A percentile compares a stretch with the other conserved stretches of the same genome.
Conservation (phyloP, 2,797 vertebrate species). For the Chloroceryle inda region DNA sequence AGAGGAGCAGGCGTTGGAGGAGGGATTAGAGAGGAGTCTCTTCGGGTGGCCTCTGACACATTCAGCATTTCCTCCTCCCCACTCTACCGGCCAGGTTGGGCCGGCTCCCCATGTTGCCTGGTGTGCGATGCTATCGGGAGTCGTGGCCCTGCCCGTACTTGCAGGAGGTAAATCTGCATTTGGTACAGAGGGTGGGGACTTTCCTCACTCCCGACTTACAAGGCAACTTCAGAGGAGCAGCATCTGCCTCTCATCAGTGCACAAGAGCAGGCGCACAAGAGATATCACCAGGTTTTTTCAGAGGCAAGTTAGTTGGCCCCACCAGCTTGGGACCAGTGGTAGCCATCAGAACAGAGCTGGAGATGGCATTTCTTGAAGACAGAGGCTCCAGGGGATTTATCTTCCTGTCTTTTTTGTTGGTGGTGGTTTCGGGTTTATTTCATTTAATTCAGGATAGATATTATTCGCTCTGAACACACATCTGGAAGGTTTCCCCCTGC, state of each 20-base stretch:
- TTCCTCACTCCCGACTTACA: not conserved
- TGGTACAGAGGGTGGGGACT: not conserved
- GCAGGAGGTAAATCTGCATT: slow-evolving; percentile 19
- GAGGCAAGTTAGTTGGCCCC: not conserved
- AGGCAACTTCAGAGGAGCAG: not conserved
- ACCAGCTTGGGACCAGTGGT: not conserved
- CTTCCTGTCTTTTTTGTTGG: not conserved
- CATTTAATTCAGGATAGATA: not conserved
- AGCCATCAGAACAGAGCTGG: not conserved
- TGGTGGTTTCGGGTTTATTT: no score
- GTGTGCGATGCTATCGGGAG: not conserved
- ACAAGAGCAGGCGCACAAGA: not conserved
- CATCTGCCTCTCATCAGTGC: not conserved
- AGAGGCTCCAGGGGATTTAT: not conserved
- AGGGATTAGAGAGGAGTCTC: not conserved
- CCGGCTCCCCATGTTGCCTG: not conserved
- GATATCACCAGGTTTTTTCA: not conserved
- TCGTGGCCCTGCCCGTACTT: not conserved
- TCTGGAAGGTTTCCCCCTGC: not conserved
- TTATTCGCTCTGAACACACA: fast-evolving
- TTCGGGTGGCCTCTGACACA: not conserved
- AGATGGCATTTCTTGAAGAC: not conserved
- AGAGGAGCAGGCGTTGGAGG: not conserved
- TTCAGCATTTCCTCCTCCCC: not conserved
- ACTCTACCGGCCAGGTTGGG: not conserved